Conservation (phyloP, 2,113 vertebrate genomes). For the Hydrochoerus hydrochaeris region DNA sequence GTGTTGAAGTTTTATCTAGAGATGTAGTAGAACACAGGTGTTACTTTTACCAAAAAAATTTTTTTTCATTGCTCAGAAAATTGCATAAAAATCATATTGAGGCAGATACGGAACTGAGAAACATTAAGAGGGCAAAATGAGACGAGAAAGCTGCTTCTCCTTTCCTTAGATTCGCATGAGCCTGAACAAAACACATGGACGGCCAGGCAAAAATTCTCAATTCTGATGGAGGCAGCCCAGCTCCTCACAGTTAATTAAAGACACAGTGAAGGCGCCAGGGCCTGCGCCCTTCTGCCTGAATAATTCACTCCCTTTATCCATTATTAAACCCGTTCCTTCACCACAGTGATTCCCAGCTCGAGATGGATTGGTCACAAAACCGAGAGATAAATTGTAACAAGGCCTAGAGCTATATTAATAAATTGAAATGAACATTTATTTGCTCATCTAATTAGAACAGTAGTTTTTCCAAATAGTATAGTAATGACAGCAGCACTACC, state of each 20-base stretch:
- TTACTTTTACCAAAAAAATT: background rate
- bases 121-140: background rate
- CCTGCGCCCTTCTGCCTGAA: conserved; percentile 85
- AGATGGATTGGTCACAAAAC: conserved; percentile 85
- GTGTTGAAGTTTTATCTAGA: background rate
- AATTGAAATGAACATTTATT: conserved; percentile 90
- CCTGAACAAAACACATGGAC: conserved; percentile 59
- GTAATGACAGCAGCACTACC: conserved; percentile 78
- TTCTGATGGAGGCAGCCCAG: conserved; percentile 75
- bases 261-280: conserved; percentile 85
- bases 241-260: conserved; percentile 89
- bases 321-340: conserved; percentile 89
- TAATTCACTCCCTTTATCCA: conserved; percentile 88
- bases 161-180: background rate
- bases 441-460: conserved; percentile 89
- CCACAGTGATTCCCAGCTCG: conserved; percentile 85
- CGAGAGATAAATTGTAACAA: conserved; percentile 88
- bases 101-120: conserved; percentile 1
- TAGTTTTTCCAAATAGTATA: conserved; percentile 85
- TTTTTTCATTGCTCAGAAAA: background rate
- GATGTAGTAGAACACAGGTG: background rate
- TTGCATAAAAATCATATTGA: background rate
- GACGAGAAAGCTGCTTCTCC: background rate
- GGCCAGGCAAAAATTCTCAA: conserved; percentile 72
- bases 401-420: conserved; percentile 90